A percentile compares a stretch with the other conserved stretches of the same genome.
phyloP scores from a whole-genome alignment of 2,797 vertebrate genomes.

The Sus cebifrons region DNA sequence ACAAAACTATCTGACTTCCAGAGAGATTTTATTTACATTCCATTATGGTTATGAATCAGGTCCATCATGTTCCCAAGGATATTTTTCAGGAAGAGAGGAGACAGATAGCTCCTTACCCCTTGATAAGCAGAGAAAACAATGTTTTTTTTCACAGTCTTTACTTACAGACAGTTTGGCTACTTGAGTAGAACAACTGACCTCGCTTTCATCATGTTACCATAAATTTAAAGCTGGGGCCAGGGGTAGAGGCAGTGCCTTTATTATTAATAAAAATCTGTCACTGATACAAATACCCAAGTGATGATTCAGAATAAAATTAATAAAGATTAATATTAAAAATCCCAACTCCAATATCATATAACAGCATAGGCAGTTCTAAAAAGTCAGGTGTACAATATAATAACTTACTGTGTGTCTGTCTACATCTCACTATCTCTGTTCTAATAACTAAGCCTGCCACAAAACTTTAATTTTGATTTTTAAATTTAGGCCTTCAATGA shows the following conservation, averaged over 20 bases:
- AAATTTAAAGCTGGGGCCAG: background rate
- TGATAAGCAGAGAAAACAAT: background rate
- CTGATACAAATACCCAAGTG: background rate
- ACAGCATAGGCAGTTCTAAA: background rate
- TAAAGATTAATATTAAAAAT: conserved; percentile 8
- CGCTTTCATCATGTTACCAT: background rate
- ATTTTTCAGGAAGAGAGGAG: background rate
- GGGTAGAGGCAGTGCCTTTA: background rate
- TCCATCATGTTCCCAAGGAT: background rate
- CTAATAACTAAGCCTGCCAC: background rate
- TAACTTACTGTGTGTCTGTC: background rate
- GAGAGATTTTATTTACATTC: background rate
- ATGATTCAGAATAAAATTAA: conserved; percentile 6
- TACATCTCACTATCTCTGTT: background rate
- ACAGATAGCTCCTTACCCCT: background rate
- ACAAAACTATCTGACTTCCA: background rate
- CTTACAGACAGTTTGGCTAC: background rate
- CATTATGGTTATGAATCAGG: background rate
- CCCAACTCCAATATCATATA: background rate
- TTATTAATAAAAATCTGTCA: conserved; percentile 40
- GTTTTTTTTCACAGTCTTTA: background rate
- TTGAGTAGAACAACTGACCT: background rate
- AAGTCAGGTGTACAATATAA: background rate
- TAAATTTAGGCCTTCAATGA: background rate
- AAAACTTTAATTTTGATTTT: background rate